Percentiles rank a stretch among this genome's conserved stretches.
These are phyloP conservation scores for Sphenodon punctatus DNA, from an alignment of 2,797 vertebrate species.

Conservation along the genomic window DNA sequence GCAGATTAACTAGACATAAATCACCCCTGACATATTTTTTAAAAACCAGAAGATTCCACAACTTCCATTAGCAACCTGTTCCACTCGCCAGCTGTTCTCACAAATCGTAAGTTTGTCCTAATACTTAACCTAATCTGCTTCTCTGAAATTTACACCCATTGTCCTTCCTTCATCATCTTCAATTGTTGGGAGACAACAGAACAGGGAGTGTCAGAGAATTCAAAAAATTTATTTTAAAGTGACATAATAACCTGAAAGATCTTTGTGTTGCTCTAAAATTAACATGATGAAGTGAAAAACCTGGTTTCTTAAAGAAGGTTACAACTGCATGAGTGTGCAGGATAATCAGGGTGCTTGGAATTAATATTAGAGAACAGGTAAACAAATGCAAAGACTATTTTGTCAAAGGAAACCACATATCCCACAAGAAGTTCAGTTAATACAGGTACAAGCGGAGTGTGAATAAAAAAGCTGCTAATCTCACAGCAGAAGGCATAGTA, in stretches of 20 bases:
- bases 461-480: no score
- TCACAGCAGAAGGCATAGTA: no score
- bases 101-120: no score
- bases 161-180: no score
- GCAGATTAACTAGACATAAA: no score
- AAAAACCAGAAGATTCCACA: no score
- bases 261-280: background rate
- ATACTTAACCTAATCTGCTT: no score
- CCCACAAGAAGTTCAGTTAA: background rate
- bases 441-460: background rate
- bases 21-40: no score
- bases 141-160: no score
- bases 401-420: background rate
- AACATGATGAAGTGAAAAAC: background rate
- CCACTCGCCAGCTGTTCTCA: no score
- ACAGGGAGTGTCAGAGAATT: background rate
- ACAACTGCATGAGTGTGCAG: background rate
- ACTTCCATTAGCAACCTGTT: no score
- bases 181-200: no score
- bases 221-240: background rate
- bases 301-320: background rate
- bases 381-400: background rate
- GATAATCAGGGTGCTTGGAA: background rate
- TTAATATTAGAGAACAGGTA: background rate
- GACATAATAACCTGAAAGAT: background rate